These are phyloP conservation scores for Macropodus opercularis DNA, from an alignment of 2,797 vertebrate species.

Conservation along the genomic window DNA sequence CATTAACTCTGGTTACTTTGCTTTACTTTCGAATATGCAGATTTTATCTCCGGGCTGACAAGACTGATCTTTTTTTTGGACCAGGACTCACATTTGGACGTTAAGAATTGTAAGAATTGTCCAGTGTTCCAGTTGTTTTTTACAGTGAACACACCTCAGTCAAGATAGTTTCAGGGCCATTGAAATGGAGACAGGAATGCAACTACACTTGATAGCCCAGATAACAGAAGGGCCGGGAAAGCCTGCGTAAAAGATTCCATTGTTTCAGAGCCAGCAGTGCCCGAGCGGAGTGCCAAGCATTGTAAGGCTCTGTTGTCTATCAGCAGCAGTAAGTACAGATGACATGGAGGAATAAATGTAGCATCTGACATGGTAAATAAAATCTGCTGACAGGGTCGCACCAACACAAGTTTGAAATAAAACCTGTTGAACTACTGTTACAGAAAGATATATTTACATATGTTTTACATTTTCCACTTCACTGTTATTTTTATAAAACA, in stretches of 20 bases:
- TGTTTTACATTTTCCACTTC: too few species aligned
- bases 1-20: conserved; percentile 31
- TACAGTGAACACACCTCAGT: conserved; percentile 45
- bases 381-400: not conserved
- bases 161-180: conserved; percentile 70
- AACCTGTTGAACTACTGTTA: not conserved
- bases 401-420: not conserved
- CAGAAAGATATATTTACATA: too few species aligned
- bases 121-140: too few species aligned
- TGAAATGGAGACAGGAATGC: conserved; percentile 81
- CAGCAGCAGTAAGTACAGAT: conserved; percentile 60
- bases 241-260: conserved; percentile 77
- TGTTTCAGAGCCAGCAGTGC: conserved; percentile 70
- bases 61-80: not conserved
- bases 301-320: conserved; percentile 60
- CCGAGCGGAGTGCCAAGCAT: conserved; percentile 51
- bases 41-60: not conserved
- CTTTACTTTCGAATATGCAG: conserved; percentile 12
- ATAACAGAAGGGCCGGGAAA: conserved; percentile 77
- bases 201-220: conserved; percentile 81
- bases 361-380: conserved; percentile 12
- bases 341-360: conserved; percentile 54
- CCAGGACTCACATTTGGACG: not conserved
- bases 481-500: too few species aligned
- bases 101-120: too few species aligned